Conservation (phyloP, 2,113 vertebrate species). For the Heterocephalus glaber region DNA sequence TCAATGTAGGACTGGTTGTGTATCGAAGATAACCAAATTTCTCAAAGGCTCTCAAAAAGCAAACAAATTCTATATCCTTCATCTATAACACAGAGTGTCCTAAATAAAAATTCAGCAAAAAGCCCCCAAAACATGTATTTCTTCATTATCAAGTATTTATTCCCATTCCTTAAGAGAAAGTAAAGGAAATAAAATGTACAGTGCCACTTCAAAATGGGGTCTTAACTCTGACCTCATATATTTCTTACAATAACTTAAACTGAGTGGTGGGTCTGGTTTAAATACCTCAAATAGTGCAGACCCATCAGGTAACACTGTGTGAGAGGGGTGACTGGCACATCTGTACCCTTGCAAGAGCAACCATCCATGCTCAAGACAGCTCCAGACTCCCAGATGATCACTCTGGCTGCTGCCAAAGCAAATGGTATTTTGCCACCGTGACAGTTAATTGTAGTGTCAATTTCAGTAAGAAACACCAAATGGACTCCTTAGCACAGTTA, state of each 20-base stretch:
- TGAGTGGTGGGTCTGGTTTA: background rate
- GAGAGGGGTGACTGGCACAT: background rate
- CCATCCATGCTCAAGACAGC: background rate
- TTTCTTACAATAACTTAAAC: background rate
- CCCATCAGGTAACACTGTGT: background rate
- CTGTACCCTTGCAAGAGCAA: background rate
- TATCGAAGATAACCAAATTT: background rate
- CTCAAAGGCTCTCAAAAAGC: background rate
- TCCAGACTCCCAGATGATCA: background rate
- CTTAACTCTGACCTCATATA: background rate
- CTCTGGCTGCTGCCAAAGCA: background rate
- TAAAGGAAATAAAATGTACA: background rate
- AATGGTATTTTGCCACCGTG: background rate
- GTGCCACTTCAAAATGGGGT: background rate
- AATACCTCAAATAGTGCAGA: background rate
- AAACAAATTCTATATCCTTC: constrained; percentile 11
- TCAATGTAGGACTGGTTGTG: background rate
- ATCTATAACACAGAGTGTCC: background rate
- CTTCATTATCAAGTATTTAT: constrained; percentile 35
- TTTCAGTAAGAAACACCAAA: background rate
- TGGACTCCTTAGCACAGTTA: background rate
- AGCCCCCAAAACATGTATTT: background rate
- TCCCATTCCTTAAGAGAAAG: background rate
- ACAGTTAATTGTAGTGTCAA: background rate
- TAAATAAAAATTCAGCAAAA: constrained; percentile 20